phyloP scores from a whole-genome alignment of 2,888 invertebrate genomes.

The Chymomyza amoena region DNA sequence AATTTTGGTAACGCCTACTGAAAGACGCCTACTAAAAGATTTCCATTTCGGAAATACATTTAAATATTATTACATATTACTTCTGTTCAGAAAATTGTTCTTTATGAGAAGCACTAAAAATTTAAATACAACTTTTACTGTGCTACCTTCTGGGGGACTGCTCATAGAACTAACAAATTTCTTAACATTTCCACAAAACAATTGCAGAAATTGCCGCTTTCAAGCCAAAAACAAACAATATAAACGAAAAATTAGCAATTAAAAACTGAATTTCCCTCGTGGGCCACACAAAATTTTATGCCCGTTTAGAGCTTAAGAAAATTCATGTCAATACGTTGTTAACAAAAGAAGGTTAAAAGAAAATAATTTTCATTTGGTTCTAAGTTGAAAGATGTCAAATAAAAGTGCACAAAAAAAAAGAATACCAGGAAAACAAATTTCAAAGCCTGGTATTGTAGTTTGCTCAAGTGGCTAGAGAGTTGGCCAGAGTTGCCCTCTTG shows the following conservation, averaged over 20 bases:
- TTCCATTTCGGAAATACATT: too few relatives aligned
- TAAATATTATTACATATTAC: too few relatives aligned
- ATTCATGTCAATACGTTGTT: background rate
- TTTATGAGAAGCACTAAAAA: too few relatives aligned
- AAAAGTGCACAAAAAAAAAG: conserved; percentile 67
- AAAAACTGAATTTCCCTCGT: background rate
- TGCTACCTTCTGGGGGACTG: background rate
- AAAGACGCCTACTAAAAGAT: too few relatives aligned
- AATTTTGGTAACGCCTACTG: too few relatives aligned
- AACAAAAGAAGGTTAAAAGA: conserved; percentile 15
- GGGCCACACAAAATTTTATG: background rate
- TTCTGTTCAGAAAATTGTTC: too few relatives aligned
- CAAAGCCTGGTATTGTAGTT: conserved; percentile 51
- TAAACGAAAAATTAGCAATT: background rate
- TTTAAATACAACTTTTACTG: background rate
- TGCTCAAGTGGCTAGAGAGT: background rate
- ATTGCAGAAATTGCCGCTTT: background rate
- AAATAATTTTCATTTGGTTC: conserved; percentile 68
- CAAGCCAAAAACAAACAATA: background rate
- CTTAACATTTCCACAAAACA: background rate
- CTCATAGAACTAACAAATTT: background rate
- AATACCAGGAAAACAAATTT: conserved; percentile 44
- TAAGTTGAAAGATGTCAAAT: conserved; percentile 73
- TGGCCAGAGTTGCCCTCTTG: background rate
- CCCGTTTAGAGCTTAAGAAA: background rate